Base-by-base conservation (phyloP, 2,113 vertebrate genomes). In the Scortum barcoo region DNA sequence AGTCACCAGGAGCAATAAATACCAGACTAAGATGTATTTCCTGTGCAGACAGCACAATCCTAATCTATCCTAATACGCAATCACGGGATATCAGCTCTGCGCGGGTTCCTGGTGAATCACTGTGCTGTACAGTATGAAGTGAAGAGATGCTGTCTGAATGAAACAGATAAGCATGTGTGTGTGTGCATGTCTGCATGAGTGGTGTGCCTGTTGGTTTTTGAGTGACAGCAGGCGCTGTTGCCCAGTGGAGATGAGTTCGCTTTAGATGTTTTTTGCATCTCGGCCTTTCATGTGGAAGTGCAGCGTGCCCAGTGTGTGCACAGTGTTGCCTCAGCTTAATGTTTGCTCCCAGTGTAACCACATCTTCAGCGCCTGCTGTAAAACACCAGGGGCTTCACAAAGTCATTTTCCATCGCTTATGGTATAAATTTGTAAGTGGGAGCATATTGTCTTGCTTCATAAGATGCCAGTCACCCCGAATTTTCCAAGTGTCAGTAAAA, bases 401-500 rank as follows among this genome's bases (percentile, higher is more conserved):
- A 89, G 73, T 80, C 48, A 78, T 87, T 84, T 88, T 80, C 72
- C 24, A 5, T 77, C 7, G 3, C 75, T 85, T 76, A 67, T 74
- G 67, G 74, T 85, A 30, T 13, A 85, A 82, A 88, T 88, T 88
- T 89, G 62, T 76, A 78, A 81, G 80, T 30, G 24, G 71, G 72
- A 72, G 75, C 72, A 75, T 63, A 85, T 72, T 81, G 83, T 84
- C 81, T 88, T 71, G 73, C 88, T 88, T 92, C 86, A 87, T 79
- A 70, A 88, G 84, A 81, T 72, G 78, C 46, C 68, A 90, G 90
- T 92, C 93, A 91, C 78, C 69, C 66, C 57, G 13, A 76, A 91
- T 93, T 91, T 90, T 93, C 86, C 84, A 80, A 81, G 86, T 87
- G 72, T 91, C 91, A 91, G 89, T 91, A 89, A 93, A 93, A 91